These are phyloP conservation scores for Chrysina gloriosa DNA, from an alignment of 2,888 invertebrate species.

Conservation along the genomic window DNA sequence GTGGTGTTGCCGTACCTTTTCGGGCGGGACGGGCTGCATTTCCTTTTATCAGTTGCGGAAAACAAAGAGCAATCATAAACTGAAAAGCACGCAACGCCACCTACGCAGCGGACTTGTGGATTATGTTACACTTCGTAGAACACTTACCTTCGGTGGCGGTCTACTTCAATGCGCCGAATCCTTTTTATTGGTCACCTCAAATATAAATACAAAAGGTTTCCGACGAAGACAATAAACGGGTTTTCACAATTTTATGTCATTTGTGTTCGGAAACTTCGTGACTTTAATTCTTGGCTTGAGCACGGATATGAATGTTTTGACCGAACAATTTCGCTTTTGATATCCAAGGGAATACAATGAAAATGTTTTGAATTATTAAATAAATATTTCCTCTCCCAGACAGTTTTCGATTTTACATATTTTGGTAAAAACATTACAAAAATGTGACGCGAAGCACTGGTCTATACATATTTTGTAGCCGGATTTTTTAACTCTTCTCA, in stretches of 20 bases:
- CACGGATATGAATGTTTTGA: background rate
- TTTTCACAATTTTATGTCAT: constrained; percentile 18
- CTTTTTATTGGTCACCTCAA: constrained; percentile 41
- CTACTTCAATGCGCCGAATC: constrained; percentile 39
- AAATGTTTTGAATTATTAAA: background rate
- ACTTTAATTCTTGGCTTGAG: background rate
- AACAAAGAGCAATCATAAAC: constrained; percentile 31
- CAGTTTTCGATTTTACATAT: no score
- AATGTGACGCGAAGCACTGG: no score
- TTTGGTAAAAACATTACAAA: no score
- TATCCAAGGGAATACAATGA: background rate
- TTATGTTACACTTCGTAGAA: constrained; percentile 35
- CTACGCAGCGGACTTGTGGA: constrained; percentile 24
- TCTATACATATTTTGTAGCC: no score
- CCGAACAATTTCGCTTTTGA: background rate
- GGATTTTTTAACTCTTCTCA: no score
- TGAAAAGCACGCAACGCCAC: constrained; percentile 37
- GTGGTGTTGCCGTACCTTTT: no score
- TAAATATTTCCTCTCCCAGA: no score
- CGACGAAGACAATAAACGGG: constrained; percentile 34
- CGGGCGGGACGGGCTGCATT: no score
- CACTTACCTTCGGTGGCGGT: constrained; percentile 4
- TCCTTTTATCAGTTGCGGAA: constrained; percentile 13
- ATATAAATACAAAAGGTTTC: constrained; percentile 40
- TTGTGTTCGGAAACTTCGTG: constrained; percentile 17